Evolutionary conservation across 2,888 invertebrate species (phyloP), one percentile per base, ranked within the genome.

Genomic region (Proisotoma minuta): DNA sequence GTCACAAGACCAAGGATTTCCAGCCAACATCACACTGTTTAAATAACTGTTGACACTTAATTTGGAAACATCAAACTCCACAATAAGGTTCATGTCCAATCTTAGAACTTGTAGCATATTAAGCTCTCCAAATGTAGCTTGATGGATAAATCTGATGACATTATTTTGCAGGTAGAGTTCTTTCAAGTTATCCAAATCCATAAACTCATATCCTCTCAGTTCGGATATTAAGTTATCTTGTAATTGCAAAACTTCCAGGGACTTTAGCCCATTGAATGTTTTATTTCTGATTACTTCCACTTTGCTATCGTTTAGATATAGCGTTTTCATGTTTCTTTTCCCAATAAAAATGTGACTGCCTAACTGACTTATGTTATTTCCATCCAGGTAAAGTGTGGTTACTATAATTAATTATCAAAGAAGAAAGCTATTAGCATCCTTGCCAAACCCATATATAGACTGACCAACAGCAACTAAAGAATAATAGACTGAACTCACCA

Each of bases 261-360:
- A 86, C 74, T 84, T 84, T 57, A 91, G 79, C 18, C 91, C 90
- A 77, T 89, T 89, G 78, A 91, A 91, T 50, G 90, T 89, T 76
- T 88, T 82, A 75, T 91, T 91, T 75, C 88, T 87, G 74, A 91
- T 86, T 28, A 82, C 80, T 77, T 88, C 87, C 73, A 91, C 85
- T 75, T 86, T 86, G 39, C 89, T 89, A 57, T 85, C 83, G 77
- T 91, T 91, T 66, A 91, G 79, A 77, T 86, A 89, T 56, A 91
- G 78, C 64, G 87, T 82, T 76, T 86, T 85, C 63, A 91, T 80
- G 74, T 87, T 84, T 79, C 88, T 89, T 72, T 90, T 83, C 4
- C 90, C 91, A 73, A 92, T 88, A 78, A 92, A 91, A 51, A 88
- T 87, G 79, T 91, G 90, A 78, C 88, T 88, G 71, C 85, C 84